Evolutionary conservation across 1,140 invertebrate genomes (phyloP).

Genomic region (Teleogryllus occipitalis): DNA sequence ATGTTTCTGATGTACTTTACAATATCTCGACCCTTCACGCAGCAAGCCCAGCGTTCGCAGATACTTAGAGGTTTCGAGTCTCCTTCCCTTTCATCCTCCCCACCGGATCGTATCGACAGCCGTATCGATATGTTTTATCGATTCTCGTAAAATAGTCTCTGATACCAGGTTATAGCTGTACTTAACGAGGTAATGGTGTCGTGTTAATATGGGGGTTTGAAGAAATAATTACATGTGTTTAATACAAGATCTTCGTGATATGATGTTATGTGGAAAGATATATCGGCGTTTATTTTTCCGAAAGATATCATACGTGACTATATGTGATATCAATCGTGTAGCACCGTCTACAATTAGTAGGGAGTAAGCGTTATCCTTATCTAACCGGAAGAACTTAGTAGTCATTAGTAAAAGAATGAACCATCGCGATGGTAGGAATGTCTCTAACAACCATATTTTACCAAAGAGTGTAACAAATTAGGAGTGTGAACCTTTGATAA

Average conservation of each 20-base stretch:
- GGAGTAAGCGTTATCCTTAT: no score
- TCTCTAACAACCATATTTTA: no score
- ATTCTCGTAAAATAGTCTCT: background rate
- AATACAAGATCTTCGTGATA: background rate
- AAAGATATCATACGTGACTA: background rate
- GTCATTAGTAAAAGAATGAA: no score
- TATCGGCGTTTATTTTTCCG: background rate
- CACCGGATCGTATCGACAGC: background rate
- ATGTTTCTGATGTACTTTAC: background rate
- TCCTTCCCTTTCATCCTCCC: background rate
- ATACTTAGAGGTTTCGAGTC: background rate
- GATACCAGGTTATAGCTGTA: background rate
- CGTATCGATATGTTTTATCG: background rate
- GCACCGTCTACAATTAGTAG: background rate
- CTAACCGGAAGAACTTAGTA: no score
- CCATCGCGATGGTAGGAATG: no score
- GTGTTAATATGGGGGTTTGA: background rate
- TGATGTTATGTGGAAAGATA: background rate
- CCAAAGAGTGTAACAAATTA: no score
- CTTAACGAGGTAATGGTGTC: background rate
- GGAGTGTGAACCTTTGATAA: no score
- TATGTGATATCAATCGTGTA: background rate
- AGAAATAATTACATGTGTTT: slow-evolving; percentile 6
- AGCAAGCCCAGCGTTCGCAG: background rate
- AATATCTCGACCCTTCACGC: no score